A percentile compares a stretch with the other conserved stretches of the same genome.
Conservation (phyloP, 2,113 vertebrate genomes). For the Mesoclemmys tuberculata region DNA sequence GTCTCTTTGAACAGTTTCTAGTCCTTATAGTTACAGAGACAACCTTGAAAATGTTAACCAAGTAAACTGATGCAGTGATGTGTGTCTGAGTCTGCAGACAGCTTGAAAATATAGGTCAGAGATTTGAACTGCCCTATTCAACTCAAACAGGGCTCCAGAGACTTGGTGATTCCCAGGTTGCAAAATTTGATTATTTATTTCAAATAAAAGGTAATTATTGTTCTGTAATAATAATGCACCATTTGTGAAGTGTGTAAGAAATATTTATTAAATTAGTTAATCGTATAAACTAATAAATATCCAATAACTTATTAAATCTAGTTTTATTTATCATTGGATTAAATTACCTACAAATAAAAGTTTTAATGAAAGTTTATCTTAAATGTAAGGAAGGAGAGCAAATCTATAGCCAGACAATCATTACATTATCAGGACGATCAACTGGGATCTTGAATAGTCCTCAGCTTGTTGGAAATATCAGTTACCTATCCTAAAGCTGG, state of each 20-base stretch:
- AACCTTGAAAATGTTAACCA: not conserved
- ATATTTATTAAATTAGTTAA: not conserved
- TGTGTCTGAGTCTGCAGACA: not conserved
- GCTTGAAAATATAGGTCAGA: not conserved
- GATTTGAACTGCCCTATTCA: not conserved
- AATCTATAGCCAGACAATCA: not conserved
- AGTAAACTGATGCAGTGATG: not conserved
- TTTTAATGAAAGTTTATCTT: not conserved
- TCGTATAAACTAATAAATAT: not conserved
- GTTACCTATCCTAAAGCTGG: not conserved
- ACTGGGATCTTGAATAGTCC: not conserved
- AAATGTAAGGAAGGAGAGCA: not conserved
- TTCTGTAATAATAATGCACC: not conserved
- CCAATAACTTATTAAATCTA: not conserved
- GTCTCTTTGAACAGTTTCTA: not conserved
- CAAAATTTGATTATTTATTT: constrained; percentile 15
- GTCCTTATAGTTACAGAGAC: not conserved
- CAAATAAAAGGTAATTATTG: not conserved
- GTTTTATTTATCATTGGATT: not conserved
- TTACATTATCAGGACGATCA: not conserved
- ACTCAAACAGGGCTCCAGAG: not conserved
- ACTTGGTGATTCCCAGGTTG: not conserved
- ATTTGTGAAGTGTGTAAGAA: not conserved
- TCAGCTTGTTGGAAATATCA: not conserved
- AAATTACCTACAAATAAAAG: not conserved